phyloP scores from a whole-genome alignment of 1,140 invertebrate species.

The Zaprionus ornatus region DNA sequence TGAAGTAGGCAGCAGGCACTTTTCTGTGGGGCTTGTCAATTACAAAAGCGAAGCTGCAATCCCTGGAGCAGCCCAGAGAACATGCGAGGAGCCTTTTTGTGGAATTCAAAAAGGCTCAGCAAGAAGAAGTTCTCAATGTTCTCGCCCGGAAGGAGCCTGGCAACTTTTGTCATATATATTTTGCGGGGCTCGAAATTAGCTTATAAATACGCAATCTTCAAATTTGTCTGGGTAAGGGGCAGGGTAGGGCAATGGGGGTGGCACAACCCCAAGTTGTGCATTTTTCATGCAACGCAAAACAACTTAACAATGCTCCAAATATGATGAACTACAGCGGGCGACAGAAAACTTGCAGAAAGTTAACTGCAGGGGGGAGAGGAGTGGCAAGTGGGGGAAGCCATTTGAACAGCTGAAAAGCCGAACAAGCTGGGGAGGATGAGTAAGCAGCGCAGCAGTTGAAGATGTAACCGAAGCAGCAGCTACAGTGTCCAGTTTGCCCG shows the following conservation, averaged over 20 bases:
- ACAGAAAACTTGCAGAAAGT: conserved; percentile 30
- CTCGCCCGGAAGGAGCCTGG: conserved; percentile 7
- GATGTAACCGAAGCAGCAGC: conserved; percentile 52
- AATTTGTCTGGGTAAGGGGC: conserved; percentile 7
- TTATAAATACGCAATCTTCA: conserved; percentile 75
- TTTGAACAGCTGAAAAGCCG: conserved; percentile 51
- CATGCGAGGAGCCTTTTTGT: conserved; percentile 8
- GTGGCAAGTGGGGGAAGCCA: not conserved
- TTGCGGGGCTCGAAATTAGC: conserved; percentile 61
- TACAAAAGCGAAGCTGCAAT: conserved; percentile 10
- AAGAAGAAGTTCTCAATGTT: not conserved
- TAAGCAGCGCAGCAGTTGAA: conserved; percentile 1
- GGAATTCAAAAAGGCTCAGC: conserved; percentile 23
- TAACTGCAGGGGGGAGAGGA: not conserved
- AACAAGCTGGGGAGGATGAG: conserved; percentile 7
- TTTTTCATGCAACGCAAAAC: conserved; percentile 77
- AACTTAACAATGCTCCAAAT: conserved; percentile 79
- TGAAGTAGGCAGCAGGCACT: not conserved
- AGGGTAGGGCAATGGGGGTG: not conserved
- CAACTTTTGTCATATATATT: conserved; percentile 52
- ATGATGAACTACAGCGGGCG: conserved; percentile 69
- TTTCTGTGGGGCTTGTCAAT: conserved; percentile 17
- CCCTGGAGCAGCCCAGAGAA: not conserved
- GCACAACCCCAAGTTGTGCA: conserved; percentile 51
- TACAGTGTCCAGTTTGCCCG: conserved; percentile 23